phyloP scores from a whole-genome alignment of 2,888 invertebrate species.

The Thereva unica region DNA sequence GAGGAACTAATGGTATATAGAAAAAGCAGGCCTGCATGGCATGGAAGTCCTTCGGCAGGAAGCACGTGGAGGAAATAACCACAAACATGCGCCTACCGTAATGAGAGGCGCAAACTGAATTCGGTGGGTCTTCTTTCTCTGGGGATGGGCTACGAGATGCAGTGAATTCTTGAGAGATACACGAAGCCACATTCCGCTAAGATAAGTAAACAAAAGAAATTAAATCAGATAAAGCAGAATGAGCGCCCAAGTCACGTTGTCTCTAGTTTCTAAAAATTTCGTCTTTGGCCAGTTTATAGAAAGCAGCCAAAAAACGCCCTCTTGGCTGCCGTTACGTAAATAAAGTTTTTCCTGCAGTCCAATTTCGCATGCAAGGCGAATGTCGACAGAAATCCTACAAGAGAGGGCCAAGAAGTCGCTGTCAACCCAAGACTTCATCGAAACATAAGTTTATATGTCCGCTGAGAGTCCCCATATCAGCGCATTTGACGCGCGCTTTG shows the following conservation, averaged over 20 bases:
- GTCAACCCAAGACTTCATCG: too few relatives aligned
- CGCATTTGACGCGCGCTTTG: too few relatives aligned
- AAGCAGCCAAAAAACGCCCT: not conserved
- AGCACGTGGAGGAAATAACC: constrained; percentile 37
- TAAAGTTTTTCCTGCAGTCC: too few relatives aligned
- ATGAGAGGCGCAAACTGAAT: not conserved
- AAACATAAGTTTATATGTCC: too few relatives aligned
- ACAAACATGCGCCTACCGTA: constrained; percentile 37
- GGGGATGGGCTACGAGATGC: not conserved
- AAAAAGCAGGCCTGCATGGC: constrained; percentile 22
- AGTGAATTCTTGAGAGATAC: constrained; percentile 11
- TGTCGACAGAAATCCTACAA: too few relatives aligned
- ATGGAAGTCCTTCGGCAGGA: constrained; percentile 19
- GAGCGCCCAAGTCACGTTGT: constrained; percentile 38
- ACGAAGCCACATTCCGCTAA: constrained; percentile 1
- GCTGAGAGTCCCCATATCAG: too few relatives aligned
- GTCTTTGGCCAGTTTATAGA: constrained; percentile 3
- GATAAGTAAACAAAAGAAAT: constrained; percentile 30
- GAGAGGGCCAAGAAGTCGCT: too few relatives aligned
- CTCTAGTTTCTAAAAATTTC: constrained; percentile 1
- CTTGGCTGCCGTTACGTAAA: not conserved
- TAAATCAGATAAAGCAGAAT: constrained; percentile 37
- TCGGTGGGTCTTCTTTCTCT: not conserved
- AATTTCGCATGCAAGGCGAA: too few relatives aligned
- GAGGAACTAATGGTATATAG: constrained; percentile 19